A percentile compares a stretch with the other conserved stretches of the same genome.
Conservation (phyloP, 2,888 invertebrate genomes). For the Pterostichus madidus region DNA sequence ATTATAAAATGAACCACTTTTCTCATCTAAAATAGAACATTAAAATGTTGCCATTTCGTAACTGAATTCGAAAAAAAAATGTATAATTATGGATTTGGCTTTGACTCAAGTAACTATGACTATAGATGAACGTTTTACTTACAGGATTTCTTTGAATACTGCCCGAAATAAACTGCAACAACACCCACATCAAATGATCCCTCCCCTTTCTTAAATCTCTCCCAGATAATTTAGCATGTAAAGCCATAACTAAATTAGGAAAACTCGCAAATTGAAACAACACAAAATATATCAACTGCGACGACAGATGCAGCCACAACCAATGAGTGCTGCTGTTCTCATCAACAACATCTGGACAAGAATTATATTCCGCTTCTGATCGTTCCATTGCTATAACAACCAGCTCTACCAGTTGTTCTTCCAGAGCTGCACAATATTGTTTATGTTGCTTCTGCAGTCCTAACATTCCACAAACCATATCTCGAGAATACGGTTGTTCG, state of each 20-base stretch:
- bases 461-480: slow-evolving; percentile 96
- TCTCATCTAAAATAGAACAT: no score
- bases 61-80: no score
- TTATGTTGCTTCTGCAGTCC: slow-evolving; percentile 93
- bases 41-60: no score
- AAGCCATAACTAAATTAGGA: slow-evolving; percentile 92
- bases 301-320: slow-evolving; percentile 95
- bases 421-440: slow-evolving; percentile 87
- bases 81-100: no score
- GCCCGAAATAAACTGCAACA: slow-evolving; percentile 97
- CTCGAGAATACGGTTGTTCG: slow-evolving; percentile 96
- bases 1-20: no score
- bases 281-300: slow-evolving; percentile 96
- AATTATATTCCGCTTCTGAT: slow-evolving; percentile 84
- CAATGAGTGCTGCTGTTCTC: slow-evolving; percentile 86
- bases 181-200: slow-evolving; percentile 99
- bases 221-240: slow-evolving; percentile 84
- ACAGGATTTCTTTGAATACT: slow-evolving; percentile 96
- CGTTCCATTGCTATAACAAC: slow-evolving; percentile 95
- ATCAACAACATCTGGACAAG: slow-evolving; percentile 80
- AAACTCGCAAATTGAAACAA: slow-evolving; percentile 96
- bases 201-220: slow-evolving; percentile 92
- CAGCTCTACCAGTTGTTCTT: slow-evolving; percentile 95
- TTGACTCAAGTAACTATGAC: no score
- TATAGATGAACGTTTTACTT: slow-evolving; percentile 71